Evolutionary conservation across 2,113 vertebrate genomes (phyloP), one percentile per base, ranked within the genome.

Genomic region (Oncorhynchus masou): DNA sequence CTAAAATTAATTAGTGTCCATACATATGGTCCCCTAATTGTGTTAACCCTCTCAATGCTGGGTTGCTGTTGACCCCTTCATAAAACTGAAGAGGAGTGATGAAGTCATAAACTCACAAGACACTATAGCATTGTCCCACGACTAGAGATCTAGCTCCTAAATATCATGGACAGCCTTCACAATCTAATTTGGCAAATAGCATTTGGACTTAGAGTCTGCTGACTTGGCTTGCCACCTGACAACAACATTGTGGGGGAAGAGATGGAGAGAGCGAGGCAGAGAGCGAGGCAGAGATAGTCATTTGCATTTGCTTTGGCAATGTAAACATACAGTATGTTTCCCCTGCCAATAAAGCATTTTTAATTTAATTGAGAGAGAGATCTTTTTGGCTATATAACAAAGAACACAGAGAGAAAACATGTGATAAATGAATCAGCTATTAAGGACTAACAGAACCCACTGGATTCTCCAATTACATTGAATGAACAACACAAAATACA

Each of bases 121-220:
- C 81, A 89, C 70, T 78, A 65, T 62, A 54, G 22, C 80, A 83
- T 88, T 91, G 87, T 89, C 84, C 77, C 34, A 59, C 48, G 71
- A 69, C 69, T 39, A 34, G 70, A 29, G 24, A 25, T 8, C 6
- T 22, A 24, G 73, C 75, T 79, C 81, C 79, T 80, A 80, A 85
- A 88, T 78, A 84, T 73, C 75, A 75, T 70, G 62, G 45, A 84
- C 62, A 65, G 70, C 74, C 75, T 83, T 76, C 74, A 80, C 80
- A 80, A 89, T 88, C 83, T 83, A 83, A 88, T 93, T 91, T 88
- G 82, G 78, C 81, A 90, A 92, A 90, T 87, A 79, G 25, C 86
- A 90, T 91, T 88, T 90, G 71, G 80, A 73, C 69, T 72, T 84
- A 73, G 59, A 81, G 86, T 85, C 86, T 88, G 82, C 87, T 89